Base-by-base conservation (phyloP, 2,797 vertebrate genomes). In the Phataginus tricuspis region DNA sequence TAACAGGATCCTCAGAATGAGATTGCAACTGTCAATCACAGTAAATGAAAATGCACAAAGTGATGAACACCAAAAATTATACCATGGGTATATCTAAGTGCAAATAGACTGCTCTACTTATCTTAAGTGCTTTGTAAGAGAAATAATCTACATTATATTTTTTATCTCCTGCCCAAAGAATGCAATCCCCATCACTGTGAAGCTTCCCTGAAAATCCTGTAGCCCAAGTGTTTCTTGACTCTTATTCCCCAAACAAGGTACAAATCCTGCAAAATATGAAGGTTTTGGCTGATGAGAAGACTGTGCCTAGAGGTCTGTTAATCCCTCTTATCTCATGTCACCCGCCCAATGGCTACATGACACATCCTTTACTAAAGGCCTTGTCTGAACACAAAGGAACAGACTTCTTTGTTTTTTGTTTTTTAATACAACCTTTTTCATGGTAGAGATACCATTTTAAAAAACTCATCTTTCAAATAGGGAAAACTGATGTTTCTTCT, bases 1-100 rank as follows among this genome's bases (percentile, higher is more conserved):
- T 93, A 97, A 95, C 45, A 86, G 55, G 34, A 12, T 94, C 63
- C 42, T 78, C 68, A 89, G 89, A 71, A 92, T 61, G 72, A 91
- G 29, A 66, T 4, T 45, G 80, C 82, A 64, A 74, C 63, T 97
- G 72, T 66, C 87, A 63, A 14, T 96, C 77, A 95, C 0, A 27
- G 59, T 68, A 96, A 83, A 78, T 37, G 23, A 63, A 96, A 96
- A 49, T 75, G 16, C 25, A 97, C 64, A 95, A 94, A 96, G 23
- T 2, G 42, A 39, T 37, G 80, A 78, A 80, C 29, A 75, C 9
- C 66, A 91, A 86, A 61, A 87, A 10, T 89, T 63, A 84, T 37
- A 85, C 15, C 34, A 31, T 16, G 75, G 75, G 18, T 39, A 53
- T 34, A 84, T 37, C 29, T 51, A 74, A 63, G n/a, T 7, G 13